Conservation (phyloP, 2,113 vertebrate species). For the Oceanites oceanicus region DNA sequence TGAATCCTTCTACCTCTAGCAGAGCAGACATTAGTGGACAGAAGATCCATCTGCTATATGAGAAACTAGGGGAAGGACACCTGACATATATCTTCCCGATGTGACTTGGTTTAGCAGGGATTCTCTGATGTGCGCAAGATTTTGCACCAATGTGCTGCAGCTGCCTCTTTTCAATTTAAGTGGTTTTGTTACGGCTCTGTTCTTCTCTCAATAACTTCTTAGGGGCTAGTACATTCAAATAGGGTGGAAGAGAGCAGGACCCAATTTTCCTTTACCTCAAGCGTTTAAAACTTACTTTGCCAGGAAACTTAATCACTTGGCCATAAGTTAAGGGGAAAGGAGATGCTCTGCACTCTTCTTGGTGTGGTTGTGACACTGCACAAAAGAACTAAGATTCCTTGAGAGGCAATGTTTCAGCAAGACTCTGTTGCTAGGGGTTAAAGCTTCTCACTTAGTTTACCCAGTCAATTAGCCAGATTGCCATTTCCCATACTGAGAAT, state of each 20-base stretch:
- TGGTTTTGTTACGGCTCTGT: neutral
- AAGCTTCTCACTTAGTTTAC: neutral
- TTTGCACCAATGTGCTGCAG: neutral
- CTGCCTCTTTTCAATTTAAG: neutral
- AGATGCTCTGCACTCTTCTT: neutral
- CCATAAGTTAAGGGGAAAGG: neutral
- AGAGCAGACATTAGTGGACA: neutral
- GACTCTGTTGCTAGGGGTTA: neutral
- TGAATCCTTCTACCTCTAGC: neutral
- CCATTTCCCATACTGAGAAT: neutral
- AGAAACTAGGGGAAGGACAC: neutral
- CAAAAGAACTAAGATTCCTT: neutral
- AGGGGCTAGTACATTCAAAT: neutral
- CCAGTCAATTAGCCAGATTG: neutral
- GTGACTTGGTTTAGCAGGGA: neutral
- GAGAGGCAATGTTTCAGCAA: neutral
- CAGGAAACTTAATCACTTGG: neutral
- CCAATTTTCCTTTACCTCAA: neutral
- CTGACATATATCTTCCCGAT: neutral
- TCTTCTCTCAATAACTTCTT: neutral
- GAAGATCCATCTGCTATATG: neutral
- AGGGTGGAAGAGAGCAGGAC: neutral
- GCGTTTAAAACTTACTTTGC: neutral
- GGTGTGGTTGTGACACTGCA: neutral
- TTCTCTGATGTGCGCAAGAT: neutral